Evolutionary conservation across 2,888 invertebrate species (phyloP).

Genomic region (Sthenelais limicola): DNA sequence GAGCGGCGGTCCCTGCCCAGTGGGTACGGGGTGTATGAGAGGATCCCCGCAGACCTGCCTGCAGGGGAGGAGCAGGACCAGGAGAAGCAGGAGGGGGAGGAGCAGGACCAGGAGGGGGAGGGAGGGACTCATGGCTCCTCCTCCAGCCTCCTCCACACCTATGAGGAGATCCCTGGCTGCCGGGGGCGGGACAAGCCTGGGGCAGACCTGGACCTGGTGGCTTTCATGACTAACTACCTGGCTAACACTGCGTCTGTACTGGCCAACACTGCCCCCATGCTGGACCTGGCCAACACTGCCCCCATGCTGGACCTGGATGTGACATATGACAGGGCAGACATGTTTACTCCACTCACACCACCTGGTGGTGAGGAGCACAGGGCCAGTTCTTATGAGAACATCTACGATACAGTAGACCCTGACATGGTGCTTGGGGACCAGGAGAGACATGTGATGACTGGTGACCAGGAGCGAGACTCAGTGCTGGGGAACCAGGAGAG

Average conservation of each 20-base stretch:
- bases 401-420: background rate
- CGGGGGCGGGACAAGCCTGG: background rate
- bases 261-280: background rate
- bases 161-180: constrained; percentile 21
- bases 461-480: background rate
- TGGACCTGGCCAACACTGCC: background rate
- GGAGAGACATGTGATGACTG: background rate
- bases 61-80: background rate
- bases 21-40: too few species aligned
- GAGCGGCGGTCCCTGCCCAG: too few species aligned
- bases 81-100: background rate
- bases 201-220: background rate
- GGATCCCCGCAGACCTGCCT: background rate
- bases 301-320: background rate
- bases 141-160: constrained; percentile 11
- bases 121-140: background rate
- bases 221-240: constrained; percentile 25
- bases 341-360: constrained; percentile 20
- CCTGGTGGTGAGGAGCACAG: background rate
- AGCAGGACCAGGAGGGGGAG: background rate
- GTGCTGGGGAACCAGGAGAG: too few species aligned
- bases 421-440: background rate
- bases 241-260: background rate
- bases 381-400: background rate
- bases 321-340: constrained; percentile 19